Base-by-base conservation (phyloP, 2,888 invertebrate genomes). In the Dasypolia templi region DNA sequence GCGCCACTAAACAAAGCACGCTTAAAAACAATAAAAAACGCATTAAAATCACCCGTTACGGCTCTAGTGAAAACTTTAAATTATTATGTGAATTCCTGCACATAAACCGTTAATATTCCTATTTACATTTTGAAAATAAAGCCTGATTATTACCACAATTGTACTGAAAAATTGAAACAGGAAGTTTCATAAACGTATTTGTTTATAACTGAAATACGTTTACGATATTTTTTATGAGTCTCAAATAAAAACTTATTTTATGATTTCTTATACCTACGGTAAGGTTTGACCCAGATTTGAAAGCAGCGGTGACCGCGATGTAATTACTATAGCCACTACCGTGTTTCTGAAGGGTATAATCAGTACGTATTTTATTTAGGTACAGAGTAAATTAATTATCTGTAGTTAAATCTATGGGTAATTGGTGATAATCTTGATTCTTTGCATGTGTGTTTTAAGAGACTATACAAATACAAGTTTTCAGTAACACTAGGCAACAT, bases 151-250 rank as follows among this genome's bases (percentile, higher is more conserved):
- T 19, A 64, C 59, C 12, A 12, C 62, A 61, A 67, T 66, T 63
- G 56, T 66, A 77, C 67, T 79, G 75, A 82, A 87, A 65, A 88
- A 90, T 88, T 83, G 64, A 88, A 89, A 86, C 81, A 84, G 84
- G 87, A 87, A 29, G 70, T 65, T 82, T 79, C 65, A 80, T 89
- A 88, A 91, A 88, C 84, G 79, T 89, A 90, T 92, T 90, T 91
- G 90, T 91, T 91, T 89, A 90, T 86, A 84, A 75, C 75, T 61
- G 74, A 81, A 78, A 81, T 81, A 62, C 79, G 82, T 88, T 88
- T 87, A 87, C 85, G 87, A 87, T 88, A 84, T 84, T 66, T 44
- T 86, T 91, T 92, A 92, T 89, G 90, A 88, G 81, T 79, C 68
- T 81, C 78, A 78, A 84, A 90, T 91, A 62, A 90, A 92, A 91